Percentiles rank a stretch among this genome's conserved stretches.
These are phyloP conservation scores for Matsumurasca onukii DNA, from an alignment of 1,140 invertebrate genomes.

Conservation along the genomic window DNA sequence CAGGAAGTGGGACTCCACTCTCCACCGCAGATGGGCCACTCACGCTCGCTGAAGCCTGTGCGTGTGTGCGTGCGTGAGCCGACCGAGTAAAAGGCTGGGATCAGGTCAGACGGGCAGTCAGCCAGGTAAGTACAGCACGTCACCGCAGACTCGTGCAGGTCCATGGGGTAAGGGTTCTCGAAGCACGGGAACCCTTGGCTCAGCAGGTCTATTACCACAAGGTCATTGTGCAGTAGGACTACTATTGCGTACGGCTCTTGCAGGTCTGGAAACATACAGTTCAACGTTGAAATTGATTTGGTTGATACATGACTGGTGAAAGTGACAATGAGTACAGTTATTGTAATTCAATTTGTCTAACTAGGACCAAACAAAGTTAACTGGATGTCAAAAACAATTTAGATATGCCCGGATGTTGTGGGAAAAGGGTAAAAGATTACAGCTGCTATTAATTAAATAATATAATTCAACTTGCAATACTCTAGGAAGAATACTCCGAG, in stretches of 20 bases:
- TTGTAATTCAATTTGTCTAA: too few relatives aligned
- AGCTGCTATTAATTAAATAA: too few relatives aligned
- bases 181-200: constrained; percentile 96
- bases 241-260: constrained; percentile 97
- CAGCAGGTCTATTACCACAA: constrained; percentile 96
- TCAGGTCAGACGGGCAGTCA: constrained; percentile 96
- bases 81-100: constrained; percentile 90
- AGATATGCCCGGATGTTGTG: too few relatives aligned
- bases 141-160: constrained; percentile 96
- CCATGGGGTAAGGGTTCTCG: constrained; percentile 99
- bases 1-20: constrained; percentile 91
- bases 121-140: constrained; percentile 95
- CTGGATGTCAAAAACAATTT: too few relatives aligned
- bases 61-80: constrained; percentile 71
- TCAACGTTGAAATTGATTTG: constrained; percentile 20
- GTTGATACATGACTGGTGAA: too few relatives aligned
- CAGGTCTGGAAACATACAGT: constrained; percentile 67
- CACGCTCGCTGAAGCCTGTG: constrained; percentile 89
- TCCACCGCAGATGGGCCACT: constrained; percentile 95
- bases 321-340: too few relatives aligned
- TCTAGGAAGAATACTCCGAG: too few relatives aligned
- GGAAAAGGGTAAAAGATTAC: too few relatives aligned
- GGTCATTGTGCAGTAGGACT: constrained; percentile 95
- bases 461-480: too few relatives aligned
- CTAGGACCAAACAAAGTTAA: too few relatives aligned